Percentiles rank a stretch among this genome's conserved stretches.
phyloP scores from a whole-genome alignment of 2,113 vertebrate species.

The Nothoprocta pentlandii region DNA sequence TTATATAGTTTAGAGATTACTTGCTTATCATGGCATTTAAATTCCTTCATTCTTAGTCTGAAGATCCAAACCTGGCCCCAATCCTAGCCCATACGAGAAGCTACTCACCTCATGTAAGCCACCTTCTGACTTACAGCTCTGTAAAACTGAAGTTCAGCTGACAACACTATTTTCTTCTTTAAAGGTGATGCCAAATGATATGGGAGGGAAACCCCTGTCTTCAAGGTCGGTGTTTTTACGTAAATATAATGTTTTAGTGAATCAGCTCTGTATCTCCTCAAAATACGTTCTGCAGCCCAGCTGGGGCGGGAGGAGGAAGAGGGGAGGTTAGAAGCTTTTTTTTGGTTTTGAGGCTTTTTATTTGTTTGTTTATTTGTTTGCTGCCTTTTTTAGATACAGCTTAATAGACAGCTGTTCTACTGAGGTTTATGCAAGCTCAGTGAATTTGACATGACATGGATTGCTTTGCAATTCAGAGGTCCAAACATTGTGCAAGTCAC shows the following conservation, averaged over 20 bases:
- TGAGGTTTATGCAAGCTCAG: neutral
- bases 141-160: neutral
- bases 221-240: neutral
- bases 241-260: neutral
- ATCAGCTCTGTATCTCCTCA: neutral
- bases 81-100: neutral
- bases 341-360: neutral
- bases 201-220: neutral
- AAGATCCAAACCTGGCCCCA: neutral
- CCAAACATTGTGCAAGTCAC: too few relatives aligned
- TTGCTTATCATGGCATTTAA: neutral
- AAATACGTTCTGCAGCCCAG: neutral
- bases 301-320: fast-evolving
- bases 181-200: neutral
- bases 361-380: neutral
- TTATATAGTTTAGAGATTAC: neutral
- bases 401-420: neutral
- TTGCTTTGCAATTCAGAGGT: neutral
- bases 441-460: neutral
- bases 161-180: neutral
- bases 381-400: neutral
- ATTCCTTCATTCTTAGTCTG: neutral
- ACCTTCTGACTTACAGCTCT: neutral
- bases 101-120: neutral
- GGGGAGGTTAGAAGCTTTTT: neutral